Evolutionary conservation across 2,888 invertebrate genomes (phyloP).

Genomic region (Galeruca laticollis): DNA sequence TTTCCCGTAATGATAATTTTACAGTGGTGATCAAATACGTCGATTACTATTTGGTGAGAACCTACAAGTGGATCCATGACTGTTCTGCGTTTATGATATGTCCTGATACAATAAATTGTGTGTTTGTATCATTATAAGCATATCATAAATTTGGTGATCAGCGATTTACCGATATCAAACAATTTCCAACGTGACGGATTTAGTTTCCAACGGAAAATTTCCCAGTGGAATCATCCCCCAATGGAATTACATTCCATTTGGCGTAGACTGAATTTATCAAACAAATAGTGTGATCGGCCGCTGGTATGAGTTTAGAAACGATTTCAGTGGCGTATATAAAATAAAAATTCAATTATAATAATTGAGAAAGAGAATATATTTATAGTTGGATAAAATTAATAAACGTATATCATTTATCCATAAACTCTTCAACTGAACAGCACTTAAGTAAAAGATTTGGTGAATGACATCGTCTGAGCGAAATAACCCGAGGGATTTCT

Average conservation of each 20-base stretch:
- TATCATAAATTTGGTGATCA: conserved; percentile 60
- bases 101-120: conserved; percentile 52
- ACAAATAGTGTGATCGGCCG: conserved; percentile 53
- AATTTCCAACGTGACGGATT: conserved; percentile 62
- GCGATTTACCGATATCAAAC: conserved; percentile 60
- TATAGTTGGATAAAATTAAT: no score
- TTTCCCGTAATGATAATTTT: conserved; percentile 30
- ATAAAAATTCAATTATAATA: background rate
- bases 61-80: conserved; percentile 50
- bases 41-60: conserved; percentile 51
- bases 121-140: conserved; percentile 56
- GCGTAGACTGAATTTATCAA: conserved; percentile 57
- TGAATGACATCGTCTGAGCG: no score
- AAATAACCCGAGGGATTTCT: no score
- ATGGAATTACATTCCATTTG: conserved; percentile 62
- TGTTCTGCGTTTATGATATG: conserved; percentile 35
- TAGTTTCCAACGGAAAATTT: conserved; percentile 62
- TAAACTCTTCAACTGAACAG: no score
- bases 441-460: no score
- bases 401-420: no score
- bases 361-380: no score
- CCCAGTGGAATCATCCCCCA: conserved; percentile 61
- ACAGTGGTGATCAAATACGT: conserved; percentile 32
- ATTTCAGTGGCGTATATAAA: conserved; percentile 48
- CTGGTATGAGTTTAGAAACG: conserved; percentile 53